Percentiles rank a stretch among this genome's conserved stretches.
Evolutionary conservation across 1,140 invertebrate genomes (phyloP).

Genomic region (Rhysida immarginata): DNA sequence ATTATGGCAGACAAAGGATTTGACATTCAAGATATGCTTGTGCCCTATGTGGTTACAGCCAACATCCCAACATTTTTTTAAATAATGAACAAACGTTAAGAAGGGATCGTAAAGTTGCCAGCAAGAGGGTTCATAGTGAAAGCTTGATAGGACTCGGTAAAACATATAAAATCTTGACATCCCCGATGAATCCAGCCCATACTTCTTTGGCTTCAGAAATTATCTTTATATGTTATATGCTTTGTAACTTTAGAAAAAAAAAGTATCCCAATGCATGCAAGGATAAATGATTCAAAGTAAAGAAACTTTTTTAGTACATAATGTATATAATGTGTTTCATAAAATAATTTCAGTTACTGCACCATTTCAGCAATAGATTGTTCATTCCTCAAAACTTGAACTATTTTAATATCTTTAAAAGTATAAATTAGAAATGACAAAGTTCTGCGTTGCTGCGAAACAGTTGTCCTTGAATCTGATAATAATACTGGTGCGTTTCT

Average conservation of each 20-base stretch:
- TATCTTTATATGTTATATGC: background rate
- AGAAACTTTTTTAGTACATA: background rate
- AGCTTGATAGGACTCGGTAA: background rate
- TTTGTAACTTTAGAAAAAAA: background rate
- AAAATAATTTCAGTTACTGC: background rate
- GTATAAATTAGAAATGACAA: background rate
- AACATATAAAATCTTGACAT: background rate
- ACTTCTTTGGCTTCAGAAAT: background rate
- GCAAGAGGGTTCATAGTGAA: background rate
- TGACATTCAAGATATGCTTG: conserved; percentile 1
- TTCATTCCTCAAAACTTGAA: too few species aligned
- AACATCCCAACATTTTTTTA: background rate
- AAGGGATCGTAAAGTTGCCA: background rate
- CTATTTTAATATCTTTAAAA: background rate
- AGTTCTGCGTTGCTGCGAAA: too few species aligned
- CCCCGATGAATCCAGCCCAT: background rate
- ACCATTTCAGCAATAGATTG: background rate
- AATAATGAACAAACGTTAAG: background rate
- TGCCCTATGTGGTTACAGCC: background rate
- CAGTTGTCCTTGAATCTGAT: background rate
- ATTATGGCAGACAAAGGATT: conserved; percentile 31
- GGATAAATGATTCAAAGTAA: background rate
- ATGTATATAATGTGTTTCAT: too few species aligned
- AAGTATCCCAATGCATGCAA: background rate
- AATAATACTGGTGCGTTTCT: background rate